Evolutionary conservation across 1,140 invertebrate species (phyloP).

Genomic region (Pectinophora gossypiella): DNA sequence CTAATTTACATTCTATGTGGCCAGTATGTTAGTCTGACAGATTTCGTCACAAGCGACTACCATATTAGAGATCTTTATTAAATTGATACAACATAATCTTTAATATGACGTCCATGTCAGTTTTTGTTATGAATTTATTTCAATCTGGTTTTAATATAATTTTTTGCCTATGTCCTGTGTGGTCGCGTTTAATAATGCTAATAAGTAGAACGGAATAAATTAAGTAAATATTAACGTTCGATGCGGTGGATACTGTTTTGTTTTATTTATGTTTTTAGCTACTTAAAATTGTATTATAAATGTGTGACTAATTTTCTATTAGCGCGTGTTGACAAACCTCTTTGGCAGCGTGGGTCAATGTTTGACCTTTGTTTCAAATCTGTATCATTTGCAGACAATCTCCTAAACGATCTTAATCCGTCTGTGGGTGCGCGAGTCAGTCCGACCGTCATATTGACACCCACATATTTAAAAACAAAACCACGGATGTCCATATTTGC

Average conservation of each 20-base stretch:
- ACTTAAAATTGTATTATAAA: neutral
- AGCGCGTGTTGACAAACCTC: neutral
- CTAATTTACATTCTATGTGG: conserved; percentile 1
- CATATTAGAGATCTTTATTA: conserved; percentile 1
- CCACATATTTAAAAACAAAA: conserved; percentile 29
- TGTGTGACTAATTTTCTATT: neutral
- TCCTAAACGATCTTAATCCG: conserved; percentile 13
- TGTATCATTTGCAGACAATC: neutral
- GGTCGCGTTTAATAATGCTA: conserved; percentile 1
- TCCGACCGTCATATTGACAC: conserved; percentile 18
- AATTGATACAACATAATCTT: conserved; percentile 4
- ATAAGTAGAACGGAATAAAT: conserved; percentile 4
- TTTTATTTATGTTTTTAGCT: neutral
- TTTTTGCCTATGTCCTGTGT: neutral
- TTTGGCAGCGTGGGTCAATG: neutral
- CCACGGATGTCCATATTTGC: conserved; percentile 49
- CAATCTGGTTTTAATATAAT: neutral
- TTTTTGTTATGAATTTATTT: conserved; percentile 4
- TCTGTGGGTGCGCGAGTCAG: conserved; percentile 23
- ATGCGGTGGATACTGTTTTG: neutral
- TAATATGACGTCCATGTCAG: neutral
- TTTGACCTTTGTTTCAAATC: neutral
- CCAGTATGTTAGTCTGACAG: neutral
- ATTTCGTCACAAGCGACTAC: conserved; percentile 1
- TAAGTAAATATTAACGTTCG: neutral